phyloP scores from a whole-genome alignment of 1,140 invertebrate species.

The Coenobita brevimanus region DNA sequence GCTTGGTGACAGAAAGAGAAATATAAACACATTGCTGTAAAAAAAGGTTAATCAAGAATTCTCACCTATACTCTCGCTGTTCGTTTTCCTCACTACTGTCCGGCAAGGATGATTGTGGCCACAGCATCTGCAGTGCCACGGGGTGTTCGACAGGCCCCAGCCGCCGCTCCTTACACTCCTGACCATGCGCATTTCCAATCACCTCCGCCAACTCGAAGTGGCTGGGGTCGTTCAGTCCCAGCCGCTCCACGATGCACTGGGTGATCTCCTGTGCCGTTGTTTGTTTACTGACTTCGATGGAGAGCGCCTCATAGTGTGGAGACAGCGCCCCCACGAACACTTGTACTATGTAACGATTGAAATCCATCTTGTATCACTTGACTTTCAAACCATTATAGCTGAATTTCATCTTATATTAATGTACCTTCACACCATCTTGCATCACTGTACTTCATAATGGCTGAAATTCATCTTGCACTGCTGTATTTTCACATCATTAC shows the following conservation, averaged over 20 bases:
- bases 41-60: background rate
- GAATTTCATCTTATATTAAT: too few species aligned
- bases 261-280: constrained; percentile 93
- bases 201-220: constrained; percentile 95
- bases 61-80: constrained; percentile 71
- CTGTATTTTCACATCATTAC: too few species aligned
- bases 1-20: too few species aligned
- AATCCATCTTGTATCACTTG: constrained; percentile 59
- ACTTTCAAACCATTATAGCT: too few species aligned
- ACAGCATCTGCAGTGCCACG: constrained; percentile 92
- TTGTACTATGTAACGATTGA: constrained; percentile 64
- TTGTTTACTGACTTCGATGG: constrained; percentile 93
- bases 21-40: too few species aligned
- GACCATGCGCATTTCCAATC: constrained; percentile 84
- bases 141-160: constrained; percentile 90
- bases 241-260: constrained; percentile 86
- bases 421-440: too few species aligned
- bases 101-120: constrained; percentile 81
- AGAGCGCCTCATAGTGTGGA: constrained; percentile 90
- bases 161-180: constrained; percentile 93
- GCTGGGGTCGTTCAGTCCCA: constrained; percentile 80
- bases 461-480: too few species aligned
- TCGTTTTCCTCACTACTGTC: constrained; percentile 69
- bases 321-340: constrained; percentile 93
- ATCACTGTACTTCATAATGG: too few species aligned